Percentiles rank a stretch among this genome's conserved stretches.
phyloP scores from a whole-genome alignment of 2,797 vertebrate species.

The Aotus griseimembra region DNA sequence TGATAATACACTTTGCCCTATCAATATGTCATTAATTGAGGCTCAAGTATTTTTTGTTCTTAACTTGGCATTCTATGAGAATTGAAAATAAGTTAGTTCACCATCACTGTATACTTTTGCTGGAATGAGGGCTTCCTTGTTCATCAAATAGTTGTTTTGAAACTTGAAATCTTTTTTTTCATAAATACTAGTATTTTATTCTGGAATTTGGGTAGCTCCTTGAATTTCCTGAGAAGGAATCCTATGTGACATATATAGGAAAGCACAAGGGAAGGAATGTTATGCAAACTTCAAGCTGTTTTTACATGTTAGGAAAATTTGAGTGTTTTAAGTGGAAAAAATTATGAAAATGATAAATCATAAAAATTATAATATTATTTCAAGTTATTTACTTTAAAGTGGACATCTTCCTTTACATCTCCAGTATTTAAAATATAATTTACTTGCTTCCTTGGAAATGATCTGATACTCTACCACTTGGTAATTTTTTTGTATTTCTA shows the following conservation, averaged over 20 bases:
- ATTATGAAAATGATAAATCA: slow-evolving; percentile 28
- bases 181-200: neutral
- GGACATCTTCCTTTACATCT: slow-evolving; percentile 34
- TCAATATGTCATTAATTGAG: neutral
- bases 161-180: neutral
- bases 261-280: neutral
- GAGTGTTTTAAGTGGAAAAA: slow-evolving; percentile 16
- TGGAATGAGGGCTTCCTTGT: neutral
- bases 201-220: neutral
- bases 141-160: neutral
- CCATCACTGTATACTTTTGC: neutral
- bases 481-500: neutral
- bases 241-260: neutral
- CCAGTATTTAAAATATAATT: slow-evolving; percentile 41
- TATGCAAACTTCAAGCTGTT: neutral
- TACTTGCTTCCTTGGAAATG: neutral
- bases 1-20: neutral
- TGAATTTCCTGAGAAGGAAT: neutral
- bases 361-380: neutral
- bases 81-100: slow-evolving; percentile 31
- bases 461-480: neutral
- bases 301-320: slow-evolving; percentile 26
- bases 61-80: neutral
- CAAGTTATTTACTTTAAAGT: slow-evolving; percentile 47
- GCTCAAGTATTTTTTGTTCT: neutral